Conservation (phyloP, 2,888 invertebrate species). For the Ormyrus thymus region DNA sequence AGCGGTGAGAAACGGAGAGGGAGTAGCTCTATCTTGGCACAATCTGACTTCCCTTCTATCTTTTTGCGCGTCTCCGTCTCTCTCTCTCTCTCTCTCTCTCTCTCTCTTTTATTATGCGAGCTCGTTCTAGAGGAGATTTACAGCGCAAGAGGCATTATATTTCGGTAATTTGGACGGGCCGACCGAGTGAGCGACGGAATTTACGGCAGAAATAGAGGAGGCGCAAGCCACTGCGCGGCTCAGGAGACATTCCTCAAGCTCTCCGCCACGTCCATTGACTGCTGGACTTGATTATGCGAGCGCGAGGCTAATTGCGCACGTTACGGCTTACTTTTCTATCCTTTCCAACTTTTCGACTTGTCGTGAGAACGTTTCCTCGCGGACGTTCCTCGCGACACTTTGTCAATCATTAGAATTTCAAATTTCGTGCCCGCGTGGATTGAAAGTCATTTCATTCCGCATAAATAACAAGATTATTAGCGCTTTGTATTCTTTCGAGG, state of each 20-base stretch:
- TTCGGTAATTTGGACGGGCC: slow-evolving; percentile 51
- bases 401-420: slow-evolving; percentile 17
- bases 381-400: not conserved
- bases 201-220: slow-evolving; percentile 42
- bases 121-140: slow-evolving; percentile 50
- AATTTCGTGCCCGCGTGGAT: not conserved
- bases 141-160: slow-evolving; percentile 47
- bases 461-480: not conserved
- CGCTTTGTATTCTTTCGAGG: no score
- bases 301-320: not conserved
- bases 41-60: slow-evolving; percentile 66
- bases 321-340: not conserved
- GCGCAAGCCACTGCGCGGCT: not conserved
- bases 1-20: not conserved
- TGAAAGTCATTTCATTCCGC: not conserved
- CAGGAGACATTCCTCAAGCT: slow-evolving; percentile 28
- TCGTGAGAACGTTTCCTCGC: slow-evolving; percentile 16
- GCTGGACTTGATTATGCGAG: slow-evolving; percentile 26
- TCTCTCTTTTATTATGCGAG: slow-evolving; percentile 47
- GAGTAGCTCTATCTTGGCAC: slow-evolving; percentile 70
- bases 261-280: slow-evolving; percentile 8
- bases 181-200: slow-evolving; percentile 40
- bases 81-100: slow-evolving; percentile 33
- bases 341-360: not conserved
- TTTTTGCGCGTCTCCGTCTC: slow-evolving; percentile 8